Evolutionary conservation across 2,888 invertebrate genomes (phyloP).

Genomic region (Margaritifera margaritifera): DNA sequence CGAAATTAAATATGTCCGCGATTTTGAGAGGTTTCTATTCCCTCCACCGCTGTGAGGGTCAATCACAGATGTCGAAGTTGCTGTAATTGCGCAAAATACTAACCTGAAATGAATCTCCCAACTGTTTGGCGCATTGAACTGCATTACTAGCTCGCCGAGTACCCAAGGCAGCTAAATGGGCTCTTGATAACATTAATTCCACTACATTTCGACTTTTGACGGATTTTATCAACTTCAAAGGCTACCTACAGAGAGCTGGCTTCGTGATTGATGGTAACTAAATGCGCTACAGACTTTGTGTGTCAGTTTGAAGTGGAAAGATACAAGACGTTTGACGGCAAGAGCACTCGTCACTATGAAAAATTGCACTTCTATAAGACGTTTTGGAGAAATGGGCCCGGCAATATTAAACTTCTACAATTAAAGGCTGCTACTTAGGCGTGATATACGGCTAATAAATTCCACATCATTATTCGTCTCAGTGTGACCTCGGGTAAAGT

Average conservation of each 20-base stretch:
- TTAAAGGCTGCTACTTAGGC: background rate
- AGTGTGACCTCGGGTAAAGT: too few species aligned
- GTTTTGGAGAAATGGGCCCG: conserved; percentile 37
- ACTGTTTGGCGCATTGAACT: too few species aligned
- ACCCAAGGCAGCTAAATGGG: conserved; percentile 40
- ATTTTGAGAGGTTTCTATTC: too few species aligned
- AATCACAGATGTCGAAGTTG: too few species aligned
- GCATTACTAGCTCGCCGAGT: conserved; percentile 35
- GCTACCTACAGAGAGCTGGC: conserved; percentile 25
- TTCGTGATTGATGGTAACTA: conserved; percentile 42
- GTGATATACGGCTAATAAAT: conserved; percentile 35
- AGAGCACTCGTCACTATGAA: conserved; percentile 35
- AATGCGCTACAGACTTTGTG: conserved; percentile 42
- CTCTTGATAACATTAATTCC: conserved; percentile 41
- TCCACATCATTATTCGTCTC: conserved; percentile 26
- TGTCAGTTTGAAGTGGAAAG: conserved; percentile 42
- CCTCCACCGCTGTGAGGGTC: too few species aligned
- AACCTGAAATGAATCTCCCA: too few species aligned
- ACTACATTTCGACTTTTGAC: conserved; percentile 48
- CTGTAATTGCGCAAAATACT: too few species aligned
- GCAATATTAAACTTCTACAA: conserved; percentile 40
- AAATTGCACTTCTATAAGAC: conserved; percentile 46
- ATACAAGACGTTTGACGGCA: conserved; percentile 42
- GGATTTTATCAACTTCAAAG: conserved; percentile 48
- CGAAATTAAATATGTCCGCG: too few species aligned